Percentiles rank a stretch among this genome's conserved stretches.
Conservation (phyloP, 1,140 invertebrate genomes). For the Lepidotrigona ventralis region DNA sequence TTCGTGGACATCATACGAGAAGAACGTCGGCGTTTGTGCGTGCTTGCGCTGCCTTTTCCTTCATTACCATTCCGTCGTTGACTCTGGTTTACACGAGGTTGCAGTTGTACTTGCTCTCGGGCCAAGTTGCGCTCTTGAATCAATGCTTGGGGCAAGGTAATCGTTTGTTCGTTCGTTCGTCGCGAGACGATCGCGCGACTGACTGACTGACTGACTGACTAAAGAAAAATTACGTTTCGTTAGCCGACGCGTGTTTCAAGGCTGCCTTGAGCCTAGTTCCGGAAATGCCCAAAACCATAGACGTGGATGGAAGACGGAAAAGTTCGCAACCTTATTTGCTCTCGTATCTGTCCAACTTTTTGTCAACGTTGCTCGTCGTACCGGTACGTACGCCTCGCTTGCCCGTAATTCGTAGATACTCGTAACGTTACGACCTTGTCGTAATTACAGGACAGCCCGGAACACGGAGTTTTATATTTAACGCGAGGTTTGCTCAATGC, state of each 20-base stretch:
- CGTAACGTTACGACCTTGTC: not conserved
- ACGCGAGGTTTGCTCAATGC: slow-evolving; percentile 88
- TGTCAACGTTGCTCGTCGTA: slow-evolving; percentile 91
- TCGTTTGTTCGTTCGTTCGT: slow-evolving; percentile 16
- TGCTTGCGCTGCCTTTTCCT: slow-evolving; percentile 97
- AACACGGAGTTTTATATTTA: slow-evolving; percentile 89
- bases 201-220: not conserved
- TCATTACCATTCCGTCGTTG: slow-evolving; percentile 97
- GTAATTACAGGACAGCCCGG: slow-evolving; percentile 88
- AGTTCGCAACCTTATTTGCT: slow-evolving; percentile 87
- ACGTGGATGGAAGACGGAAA: slow-evolving; percentile 87
- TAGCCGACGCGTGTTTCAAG: slow-evolving; percentile 96
- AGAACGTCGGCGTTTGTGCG: slow-evolving; percentile 92
- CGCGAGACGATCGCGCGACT: slow-evolving; percentile 8
- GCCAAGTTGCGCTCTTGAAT: slow-evolving; percentile 94
- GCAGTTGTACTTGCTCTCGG: slow-evolving; percentile 92
- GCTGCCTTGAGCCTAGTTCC: slow-evolving; percentile 89
- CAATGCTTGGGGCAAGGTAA: slow-evolving; percentile 95
- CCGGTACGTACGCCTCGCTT: slow-evolving; percentile 83
- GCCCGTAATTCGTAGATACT: not conserved
- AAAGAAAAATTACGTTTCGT: slow-evolving; percentile 59
- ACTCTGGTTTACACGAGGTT: slow-evolving; percentile 87
- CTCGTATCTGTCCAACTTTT: slow-evolving; percentile 88
- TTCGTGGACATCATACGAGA: slow-evolving; percentile 88
- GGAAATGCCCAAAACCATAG: slow-evolving; percentile 88